Base-by-base conservation (phyloP, 2,797 vertebrate species). In the Buceros bicornis region DNA sequence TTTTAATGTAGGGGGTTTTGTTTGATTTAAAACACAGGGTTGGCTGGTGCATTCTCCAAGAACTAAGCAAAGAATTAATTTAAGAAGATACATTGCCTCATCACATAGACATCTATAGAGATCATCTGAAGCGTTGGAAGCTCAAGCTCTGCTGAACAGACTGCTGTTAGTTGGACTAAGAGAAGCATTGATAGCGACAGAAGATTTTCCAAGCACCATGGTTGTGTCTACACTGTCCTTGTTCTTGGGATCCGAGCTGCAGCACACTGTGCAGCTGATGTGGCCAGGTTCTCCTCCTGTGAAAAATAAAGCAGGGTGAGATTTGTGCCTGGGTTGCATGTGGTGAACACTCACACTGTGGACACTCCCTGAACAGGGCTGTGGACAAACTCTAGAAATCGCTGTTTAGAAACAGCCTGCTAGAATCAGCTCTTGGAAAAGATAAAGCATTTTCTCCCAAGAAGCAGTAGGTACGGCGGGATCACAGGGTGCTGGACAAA, bases 41-140 rank as follows among this genome's bases (percentile, higher is more conserved):
- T 82, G 47, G 48, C 74, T 58, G 21, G 25, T 89, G 57, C 7
- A 6, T 48, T 79, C 64, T 92, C 64, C 74, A 77, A 77, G 60
- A 93, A 50, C 15, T 77, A 80, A 81, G 80, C 57, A 81, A 83
- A 77, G 64, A 90, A 73, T 57, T 48, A 80, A 89, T 25, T 82
- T 48, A 18, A 53, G 61, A 35, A 61, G 45, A 78, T 40, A 31
- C 26, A 81, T 86, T 95, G 65, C 57, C 33, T 95, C 82, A 77
- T 87, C 6, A 0, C 61, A 5, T n/a, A 47, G 69, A 83, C 33
- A 82, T 71, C 43, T 88, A 13, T 7, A 77, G 33, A 1, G 3
- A 67, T 24, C 29, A 67, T 81, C 74, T 83, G 33, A 72, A 65
- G 50, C 25, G 45, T 4, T 78, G 79, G 57, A 95, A 92, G 50